Base-by-base conservation (phyloP, 2,888 invertebrate species). In the Melinopterus prodromus region DNA sequence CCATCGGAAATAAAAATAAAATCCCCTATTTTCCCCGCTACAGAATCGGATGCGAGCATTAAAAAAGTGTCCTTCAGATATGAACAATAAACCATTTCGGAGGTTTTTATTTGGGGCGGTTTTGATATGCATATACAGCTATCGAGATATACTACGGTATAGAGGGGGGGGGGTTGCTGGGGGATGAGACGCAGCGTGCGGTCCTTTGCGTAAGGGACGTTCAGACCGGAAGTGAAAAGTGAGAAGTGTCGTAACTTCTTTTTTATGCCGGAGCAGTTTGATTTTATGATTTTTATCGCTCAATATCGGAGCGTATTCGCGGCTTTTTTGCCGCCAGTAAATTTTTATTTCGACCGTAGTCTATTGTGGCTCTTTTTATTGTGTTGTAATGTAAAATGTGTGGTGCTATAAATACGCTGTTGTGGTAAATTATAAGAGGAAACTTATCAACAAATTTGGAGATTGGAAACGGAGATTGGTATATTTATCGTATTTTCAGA, bases 1-100 rank as follows among this genome's bases (percentile, higher is more conserved):
- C 36, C 26, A n/a, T 74, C 74, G 74, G 74, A 74, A 74, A 74
- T 74, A 74, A 74, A 74, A 74, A 74, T 74, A 74, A 74, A 74
- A 74, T 74, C 74, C 74, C 74, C 74, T 74, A 36, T 71, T 71
- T 35, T 35, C 74, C 74, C 74, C 35, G 53, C 53, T 53, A 53
- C 53, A 7, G 12, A 4, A 12, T 53, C 53, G 53, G 53, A 53
- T 53, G 12, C 53, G 53, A 12, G 53, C 53, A 74, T 74, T 74
- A 74, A 74, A 74, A 74, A 74, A 37, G 35, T 37, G 74, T n/a
- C 36, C 35, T 36, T 74, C 36, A 53, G 71, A 16, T 16, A 71
- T 35, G 74, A n/a, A 74, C 74, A 74, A 74, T 74, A 74, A 74
- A 74, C 35, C 74, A 35, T 74, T 74, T 37, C 16, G 71, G 71